Percentiles rank a stretch among this genome's conserved stretches.
phyloP scores from a whole-genome alignment of 2,888 invertebrate species.

The Pterobdella sp. region DNA sequence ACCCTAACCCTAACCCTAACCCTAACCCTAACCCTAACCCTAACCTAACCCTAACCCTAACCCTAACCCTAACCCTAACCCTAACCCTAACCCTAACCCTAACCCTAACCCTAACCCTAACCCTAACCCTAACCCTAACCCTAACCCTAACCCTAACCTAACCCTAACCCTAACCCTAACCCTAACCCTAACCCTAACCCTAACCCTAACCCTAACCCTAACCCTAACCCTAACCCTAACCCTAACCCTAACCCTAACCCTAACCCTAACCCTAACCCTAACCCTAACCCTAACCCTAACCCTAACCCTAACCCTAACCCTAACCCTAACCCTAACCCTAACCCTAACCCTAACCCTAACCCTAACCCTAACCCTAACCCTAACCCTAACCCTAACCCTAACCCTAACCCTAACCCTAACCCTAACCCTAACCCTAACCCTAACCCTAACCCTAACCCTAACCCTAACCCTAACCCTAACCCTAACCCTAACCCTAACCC shows the following conservation, averaged over 20 bases:
- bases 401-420: conserved; percentile 28
- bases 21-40: conserved; percentile 38
- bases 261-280: conserved; percentile 36
- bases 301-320: conserved; percentile 32
- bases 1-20: conserved; percentile 38
- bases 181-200: conserved; percentile 33
- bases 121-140: conserved; percentile 37
- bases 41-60: conserved; percentile 34
- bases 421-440: conserved; percentile 28
- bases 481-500: conserved; percentile 28
- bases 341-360: conserved; percentile 28
- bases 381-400: conserved; percentile 28
- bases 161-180: conserved; percentile 33
- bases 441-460: conserved; percentile 28
- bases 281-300: conserved; percentile 35
- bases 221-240: conserved; percentile 36
- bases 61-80: conserved; percentile 34
- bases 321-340: conserved; percentile 27
- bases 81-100: conserved; percentile 37
- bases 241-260: conserved; percentile 38
- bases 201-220: conserved; percentile 34
- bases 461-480: conserved; percentile 26
- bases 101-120: conserved; percentile 35
- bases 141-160: conserved; percentile 32
- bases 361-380: conserved; percentile 28